Base-by-base conservation (phyloP, 2,797 vertebrate species). In the Synanceia verrucosa region DNA sequence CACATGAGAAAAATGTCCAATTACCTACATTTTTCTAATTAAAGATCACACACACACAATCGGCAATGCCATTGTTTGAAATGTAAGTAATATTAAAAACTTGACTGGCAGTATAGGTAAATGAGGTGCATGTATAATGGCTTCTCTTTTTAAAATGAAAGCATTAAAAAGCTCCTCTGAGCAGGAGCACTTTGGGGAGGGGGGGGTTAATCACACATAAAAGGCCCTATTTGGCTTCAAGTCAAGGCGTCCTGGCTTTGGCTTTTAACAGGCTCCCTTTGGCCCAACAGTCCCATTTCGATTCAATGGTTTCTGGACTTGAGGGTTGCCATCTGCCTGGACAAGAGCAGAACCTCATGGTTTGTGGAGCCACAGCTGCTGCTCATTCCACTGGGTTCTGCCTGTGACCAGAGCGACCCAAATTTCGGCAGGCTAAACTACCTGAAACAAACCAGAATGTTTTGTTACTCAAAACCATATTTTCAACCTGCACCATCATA, bases 331-430 rank as follows among this genome's bases (percentile, higher is more conserved):
- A 60, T 83, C 70, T 88, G 78, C 63, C 60, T 61, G 70, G 82
- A 87, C 69, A 81, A 55, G 43, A 79, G 83, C 24, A 58, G 65
- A 76, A 78, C 52, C 79, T 64, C 2, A 2, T 33, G 72, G 59
- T 67, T 33, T 34, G 55, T 37, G 65, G 57, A 52, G 75, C 72
- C 73, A 57, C 52, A 59, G 91, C 85, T 70, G 72, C 84, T 91
- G 83, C 94, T 91, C 87, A 95, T 90, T 97, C 95, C 87, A 95
- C 94, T 9, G 94, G 95, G 87, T 93, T 96, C 89, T 91, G 96
- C 94, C 95, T 96, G 88, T 91, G 90, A 85, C 92, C 92, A 82
- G 94, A 88, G 88, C 93, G 96, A 89, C 94, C 94, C 90, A 92
- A 75, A 62, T 95, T 95, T 91, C 95, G 95, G 93, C 76, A 94